A percentile compares a stretch with the other conserved stretches of the same genome.
Conservation (phyloP, 2,888 invertebrate species). For the Hemaris fuciformis region DNA sequence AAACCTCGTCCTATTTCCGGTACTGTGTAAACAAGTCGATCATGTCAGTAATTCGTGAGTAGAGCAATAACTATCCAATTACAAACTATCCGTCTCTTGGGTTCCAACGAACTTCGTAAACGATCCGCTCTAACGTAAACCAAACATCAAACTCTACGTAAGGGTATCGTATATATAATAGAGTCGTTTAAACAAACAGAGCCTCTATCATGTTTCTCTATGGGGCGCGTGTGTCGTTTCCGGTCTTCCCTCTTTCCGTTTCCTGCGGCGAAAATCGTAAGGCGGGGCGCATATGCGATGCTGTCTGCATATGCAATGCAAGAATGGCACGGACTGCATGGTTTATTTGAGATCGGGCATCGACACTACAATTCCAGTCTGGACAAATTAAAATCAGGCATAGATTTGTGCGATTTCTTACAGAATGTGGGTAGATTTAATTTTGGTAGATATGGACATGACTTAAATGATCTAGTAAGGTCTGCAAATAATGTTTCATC, state of each 20-base stretch:
- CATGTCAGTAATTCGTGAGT: neutral
- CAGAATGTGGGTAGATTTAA: no score
- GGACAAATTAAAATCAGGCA: neutral
- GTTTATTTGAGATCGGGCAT: neutral
- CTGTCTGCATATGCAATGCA: conserved; percentile 3
- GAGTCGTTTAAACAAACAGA: neutral
- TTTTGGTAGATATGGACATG: no score
- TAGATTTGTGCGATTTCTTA: no score
- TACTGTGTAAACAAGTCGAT: no score
- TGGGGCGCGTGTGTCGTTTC: conserved; percentile 3
- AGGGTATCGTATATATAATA: neutral
- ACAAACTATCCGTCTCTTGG: neutral
- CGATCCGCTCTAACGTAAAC: neutral
- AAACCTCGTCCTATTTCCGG: no score
- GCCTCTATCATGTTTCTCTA: neutral
- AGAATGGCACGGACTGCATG: neutral
- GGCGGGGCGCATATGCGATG: neutral
- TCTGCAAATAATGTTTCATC: no score
- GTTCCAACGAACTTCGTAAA: neutral
- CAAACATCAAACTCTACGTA: neutral
- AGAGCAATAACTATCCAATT: neutral
- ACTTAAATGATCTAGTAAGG: no score
- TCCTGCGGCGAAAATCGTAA: conserved; percentile 2
- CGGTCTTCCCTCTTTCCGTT: conserved; percentile 7
- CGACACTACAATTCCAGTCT: neutral